phyloP scores from a whole-genome alignment of 2,797 vertebrate genomes.

The Bradypus variegatus region DNA sequence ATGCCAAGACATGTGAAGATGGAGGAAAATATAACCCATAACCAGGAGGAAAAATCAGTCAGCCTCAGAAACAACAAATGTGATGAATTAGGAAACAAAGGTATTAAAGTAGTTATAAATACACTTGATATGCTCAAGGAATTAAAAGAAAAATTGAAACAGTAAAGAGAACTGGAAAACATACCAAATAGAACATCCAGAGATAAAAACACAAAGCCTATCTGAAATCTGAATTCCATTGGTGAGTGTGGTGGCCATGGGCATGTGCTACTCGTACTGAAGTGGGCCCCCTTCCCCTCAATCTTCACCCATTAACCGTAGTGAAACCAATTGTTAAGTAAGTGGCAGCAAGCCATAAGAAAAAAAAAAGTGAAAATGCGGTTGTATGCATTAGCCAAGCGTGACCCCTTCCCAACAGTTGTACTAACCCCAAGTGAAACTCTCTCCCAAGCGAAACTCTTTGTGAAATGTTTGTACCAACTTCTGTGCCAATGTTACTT shows the following conservation, averaged over 20 bases:
- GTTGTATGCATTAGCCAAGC: no score
- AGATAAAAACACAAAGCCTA: neutral
- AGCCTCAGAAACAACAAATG: neutral
- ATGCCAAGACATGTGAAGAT: neutral
- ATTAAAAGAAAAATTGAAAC: neutral
- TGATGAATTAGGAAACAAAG: neutral
- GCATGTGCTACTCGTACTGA: neutral
- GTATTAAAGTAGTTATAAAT: neutral
- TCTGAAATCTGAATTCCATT: neutral
- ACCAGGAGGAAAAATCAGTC: neutral
- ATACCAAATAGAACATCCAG: neutral
- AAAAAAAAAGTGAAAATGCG: no score
- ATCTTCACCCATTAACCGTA: no score
- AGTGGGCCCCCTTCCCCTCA: no score
- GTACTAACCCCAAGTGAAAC: no score
- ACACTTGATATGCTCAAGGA: neutral
- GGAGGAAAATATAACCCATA: neutral
- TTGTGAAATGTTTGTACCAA: no score
- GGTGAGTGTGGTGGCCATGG: neutral
- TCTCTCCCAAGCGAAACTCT: no score
- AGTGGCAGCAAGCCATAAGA: no score
- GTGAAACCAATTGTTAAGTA: no score
- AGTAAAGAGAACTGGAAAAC: neutral
- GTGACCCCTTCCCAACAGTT: no score
- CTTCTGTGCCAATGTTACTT: no score